These are phyloP conservation scores for Syrrhaptes paradoxus DNA, from an alignment of 2,113 vertebrate genomes.

Conservation along the genomic window DNA sequence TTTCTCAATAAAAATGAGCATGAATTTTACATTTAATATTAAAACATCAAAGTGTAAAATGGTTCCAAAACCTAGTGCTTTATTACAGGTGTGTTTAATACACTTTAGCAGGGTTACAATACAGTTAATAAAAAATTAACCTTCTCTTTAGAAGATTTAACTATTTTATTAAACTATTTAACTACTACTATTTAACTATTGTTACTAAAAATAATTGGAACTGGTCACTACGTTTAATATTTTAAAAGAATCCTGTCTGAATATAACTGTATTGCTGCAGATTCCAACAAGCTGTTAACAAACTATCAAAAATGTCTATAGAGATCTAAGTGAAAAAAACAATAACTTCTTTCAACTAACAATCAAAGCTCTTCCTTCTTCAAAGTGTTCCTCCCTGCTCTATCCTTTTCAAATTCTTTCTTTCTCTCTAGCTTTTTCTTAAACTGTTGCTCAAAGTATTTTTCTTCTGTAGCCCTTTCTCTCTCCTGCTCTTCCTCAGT, in stretches of 20 bases:
- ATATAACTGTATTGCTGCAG: not conserved
- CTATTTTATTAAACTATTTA: no score
- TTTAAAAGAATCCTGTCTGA: not conserved
- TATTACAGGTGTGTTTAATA: not conserved
- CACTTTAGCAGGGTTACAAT: not conserved
- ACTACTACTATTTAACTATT: no score
- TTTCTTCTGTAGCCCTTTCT: slow-evolving; percentile 5
- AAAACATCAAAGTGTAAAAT: not conserved
- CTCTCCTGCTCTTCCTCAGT: slow-evolving; percentile 35
- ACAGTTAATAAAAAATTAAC: not conserved
- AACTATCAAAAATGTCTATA: not conserved
- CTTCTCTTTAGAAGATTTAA: not conserved
- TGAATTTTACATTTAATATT: not conserved
- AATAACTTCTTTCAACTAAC: not conserved
- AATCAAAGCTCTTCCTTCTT: slow-evolving; percentile 1
- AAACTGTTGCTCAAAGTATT: not conserved
- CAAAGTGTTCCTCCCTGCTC: not conserved
- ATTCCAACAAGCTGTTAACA: not conserved
- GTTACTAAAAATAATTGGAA: not conserved
- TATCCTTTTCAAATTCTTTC: not conserved
- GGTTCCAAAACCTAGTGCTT: not conserved
- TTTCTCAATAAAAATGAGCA: not conserved
- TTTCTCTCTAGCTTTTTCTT: not conserved
- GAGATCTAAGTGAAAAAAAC: not conserved
- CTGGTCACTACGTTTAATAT: not conserved